Evolutionary conservation across 37 sponge, comb jelly and placozoan genomes (phyloP), one percentile per base, ranked within the genome.

Genomic region (Spongilla lacustris): DNA sequence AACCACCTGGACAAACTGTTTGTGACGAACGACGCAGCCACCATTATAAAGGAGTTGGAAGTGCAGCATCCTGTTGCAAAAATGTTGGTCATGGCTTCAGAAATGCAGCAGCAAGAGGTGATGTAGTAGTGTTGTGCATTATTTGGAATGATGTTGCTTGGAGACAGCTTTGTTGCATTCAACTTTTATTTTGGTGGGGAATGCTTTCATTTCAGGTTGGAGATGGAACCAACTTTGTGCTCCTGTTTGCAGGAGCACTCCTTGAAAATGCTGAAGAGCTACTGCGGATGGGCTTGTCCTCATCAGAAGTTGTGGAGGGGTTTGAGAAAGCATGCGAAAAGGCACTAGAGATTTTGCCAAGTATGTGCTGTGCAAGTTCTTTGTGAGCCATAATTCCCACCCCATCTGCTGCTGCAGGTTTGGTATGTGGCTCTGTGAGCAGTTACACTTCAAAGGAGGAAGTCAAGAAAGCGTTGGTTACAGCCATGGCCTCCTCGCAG

Each of bases 1-100:
- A 98, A 98, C 80, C 99, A 98, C 68, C 67, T 98, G 73, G 97
- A 93, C 82, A 98, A 98, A 93, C 75, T 98, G 50, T 98, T 98
- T 86, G 99, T 98, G 9, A 96, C 97, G 23, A 98, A 90, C 50
- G 99, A 98, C 83, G 96, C 99, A 23, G 97, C 92, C 9, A 98
- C 99, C 8, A 90, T 98, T 31, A 85, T 98, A 21, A 90, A 92
- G 69, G 99, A 98, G 78, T 87, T 98, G 36, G 99, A 98, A 76
- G 96, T 98, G 17, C 85, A 96, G 69, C 99, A 98, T 66, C 99
- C 99, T 24, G 99, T 97, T 79, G 99, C 99, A 21, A 96, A 95
- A 88, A 90, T 98, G 97, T 69, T 98, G 10, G 99, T 98, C 35
- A 83, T 95, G 88, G 97, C 96, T 28, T 91, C 92, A 67, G 79